Evolutionary conservation across 1,140 invertebrate genomes (phyloP).

Genomic region (Drosophila mojavensis): DNA sequence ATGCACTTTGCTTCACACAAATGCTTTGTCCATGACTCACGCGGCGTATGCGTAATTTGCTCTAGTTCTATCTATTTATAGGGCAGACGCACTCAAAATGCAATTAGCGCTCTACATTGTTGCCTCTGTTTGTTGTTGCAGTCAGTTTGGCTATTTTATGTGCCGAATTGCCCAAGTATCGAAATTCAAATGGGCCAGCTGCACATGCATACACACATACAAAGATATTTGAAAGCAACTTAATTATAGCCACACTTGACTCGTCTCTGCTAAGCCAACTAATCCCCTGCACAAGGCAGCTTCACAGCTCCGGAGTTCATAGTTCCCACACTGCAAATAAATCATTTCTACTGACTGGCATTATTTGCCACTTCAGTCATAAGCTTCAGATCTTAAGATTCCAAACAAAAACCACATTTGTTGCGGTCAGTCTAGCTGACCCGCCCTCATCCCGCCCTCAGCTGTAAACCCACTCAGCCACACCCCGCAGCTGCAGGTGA

Average conservation of each 20-base stretch:
- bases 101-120: slow-evolving; percentile 19
- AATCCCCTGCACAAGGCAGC: slow-evolving; percentile 11
- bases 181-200: background rate
- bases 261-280: slow-evolving; percentile 6
- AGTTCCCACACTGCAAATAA: slow-evolving; percentile 39
- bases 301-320: background rate
- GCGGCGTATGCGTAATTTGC: slow-evolving; percentile 34
- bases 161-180: background rate
- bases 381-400: slow-evolving; percentile 41
- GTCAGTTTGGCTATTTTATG: background rate
- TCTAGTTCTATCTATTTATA: slow-evolving; percentile 27
- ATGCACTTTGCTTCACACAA: background rate
- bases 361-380: slow-evolving; percentile 35
- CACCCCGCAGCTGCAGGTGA: slow-evolving; percentile 37
- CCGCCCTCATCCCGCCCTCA: background rate
- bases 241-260: slow-evolving; percentile 32
- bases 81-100: slow-evolving; percentile 23
- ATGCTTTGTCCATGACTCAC: slow-evolving; percentile 30
- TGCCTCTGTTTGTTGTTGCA: slow-evolving; percentile 18
- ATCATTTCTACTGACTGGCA: slow-evolving; percentile 44
- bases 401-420: slow-evolving; percentile 50
- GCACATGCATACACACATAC: background rate
- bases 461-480: no score
- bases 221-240: slow-evolving; percentile 3
- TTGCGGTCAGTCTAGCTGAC: slow-evolving; percentile 34